Evolutionary conservation across 2,888 invertebrate genomes (phyloP).

Genomic region (Phortica magna): DNA sequence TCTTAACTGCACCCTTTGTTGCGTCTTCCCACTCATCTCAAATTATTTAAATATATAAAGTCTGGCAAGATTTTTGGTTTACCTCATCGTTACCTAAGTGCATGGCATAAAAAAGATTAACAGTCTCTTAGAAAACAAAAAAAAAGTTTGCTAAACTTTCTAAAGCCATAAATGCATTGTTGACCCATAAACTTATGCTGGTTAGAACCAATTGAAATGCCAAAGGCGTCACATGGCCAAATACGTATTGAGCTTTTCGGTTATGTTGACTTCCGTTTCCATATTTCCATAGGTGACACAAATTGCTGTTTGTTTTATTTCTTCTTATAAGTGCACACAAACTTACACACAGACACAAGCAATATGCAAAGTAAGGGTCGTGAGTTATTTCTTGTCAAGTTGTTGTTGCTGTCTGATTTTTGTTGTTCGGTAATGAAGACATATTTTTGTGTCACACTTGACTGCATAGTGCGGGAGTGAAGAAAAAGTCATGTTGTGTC

Average conservation of each 20-base stretch:
- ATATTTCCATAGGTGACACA: conserved; percentile 2
- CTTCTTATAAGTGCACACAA: neutral
- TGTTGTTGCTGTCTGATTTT: neutral
- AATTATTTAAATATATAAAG: no score
- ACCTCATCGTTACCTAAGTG: no score
- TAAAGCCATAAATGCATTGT: conserved; percentile 10
- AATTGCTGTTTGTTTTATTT: neutral
- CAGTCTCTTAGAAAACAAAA: neutral
- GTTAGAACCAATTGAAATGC: conserved; percentile 2
- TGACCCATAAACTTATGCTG: neutral
- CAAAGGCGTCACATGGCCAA: conserved; percentile 1
- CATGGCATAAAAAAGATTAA: neutral
- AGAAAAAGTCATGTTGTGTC: neutral
- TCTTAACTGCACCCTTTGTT: no score
- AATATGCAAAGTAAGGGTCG: no score
- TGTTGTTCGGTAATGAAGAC: neutral
- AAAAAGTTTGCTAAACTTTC: conserved; percentile 6
- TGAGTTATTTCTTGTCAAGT: no score
- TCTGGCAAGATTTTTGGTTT: no score
- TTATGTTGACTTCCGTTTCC: conserved; percentile 13
- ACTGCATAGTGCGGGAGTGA: neutral
- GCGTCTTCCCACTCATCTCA: no score
- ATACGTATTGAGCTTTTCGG: neutral
- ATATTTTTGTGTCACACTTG: neutral
- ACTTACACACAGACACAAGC: neutral